Evolutionary conservation across 2,797 vertebrate genomes (phyloP).

Genomic region (Tadarida brasiliensis): DNA sequence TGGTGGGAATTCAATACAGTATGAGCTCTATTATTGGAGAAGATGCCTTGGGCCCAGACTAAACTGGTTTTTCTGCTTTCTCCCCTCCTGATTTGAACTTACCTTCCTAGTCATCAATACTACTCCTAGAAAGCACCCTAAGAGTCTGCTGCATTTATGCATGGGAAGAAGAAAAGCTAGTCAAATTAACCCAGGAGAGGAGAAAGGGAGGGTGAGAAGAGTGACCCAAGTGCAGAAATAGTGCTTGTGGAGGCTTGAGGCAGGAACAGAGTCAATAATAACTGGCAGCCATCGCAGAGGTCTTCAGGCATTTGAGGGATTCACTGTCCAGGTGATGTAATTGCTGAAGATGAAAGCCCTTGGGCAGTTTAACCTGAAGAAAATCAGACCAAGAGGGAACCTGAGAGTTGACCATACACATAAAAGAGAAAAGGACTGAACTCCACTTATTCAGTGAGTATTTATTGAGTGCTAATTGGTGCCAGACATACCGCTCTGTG

Average conservation of each 20-base stretch:
- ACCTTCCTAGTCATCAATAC: not conserved
- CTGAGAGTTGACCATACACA: not conserved
- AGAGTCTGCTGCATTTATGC: not conserved
- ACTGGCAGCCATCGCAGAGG: not conserved
- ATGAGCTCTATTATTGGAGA: not conserved
- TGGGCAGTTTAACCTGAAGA: conserved; percentile 9
- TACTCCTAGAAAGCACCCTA: not conserved
- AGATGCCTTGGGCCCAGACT: not conserved
- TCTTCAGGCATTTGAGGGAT: not conserved
- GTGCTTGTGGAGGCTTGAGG: not conserved
- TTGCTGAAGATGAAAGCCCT: not conserved
- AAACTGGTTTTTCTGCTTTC: not conserved
- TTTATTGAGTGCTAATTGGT: not conserved
- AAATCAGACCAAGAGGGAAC: not conserved
- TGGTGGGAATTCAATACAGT: not conserved
- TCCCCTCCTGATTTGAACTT: not conserved
- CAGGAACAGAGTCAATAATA: not conserved
- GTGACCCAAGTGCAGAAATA: not conserved
- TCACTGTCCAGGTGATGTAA: not conserved
- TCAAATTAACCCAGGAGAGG: not conserved
- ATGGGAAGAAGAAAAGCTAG: not conserved
- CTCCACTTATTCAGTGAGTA: not conserved
- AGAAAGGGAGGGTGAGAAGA: not conserved
- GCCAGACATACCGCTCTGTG: not conserved
- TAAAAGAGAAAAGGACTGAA: not conserved